Evolutionary conservation across 2,797 vertebrate genomes (phyloP).

Genomic region (Coccyzus lansbergi): DNA sequence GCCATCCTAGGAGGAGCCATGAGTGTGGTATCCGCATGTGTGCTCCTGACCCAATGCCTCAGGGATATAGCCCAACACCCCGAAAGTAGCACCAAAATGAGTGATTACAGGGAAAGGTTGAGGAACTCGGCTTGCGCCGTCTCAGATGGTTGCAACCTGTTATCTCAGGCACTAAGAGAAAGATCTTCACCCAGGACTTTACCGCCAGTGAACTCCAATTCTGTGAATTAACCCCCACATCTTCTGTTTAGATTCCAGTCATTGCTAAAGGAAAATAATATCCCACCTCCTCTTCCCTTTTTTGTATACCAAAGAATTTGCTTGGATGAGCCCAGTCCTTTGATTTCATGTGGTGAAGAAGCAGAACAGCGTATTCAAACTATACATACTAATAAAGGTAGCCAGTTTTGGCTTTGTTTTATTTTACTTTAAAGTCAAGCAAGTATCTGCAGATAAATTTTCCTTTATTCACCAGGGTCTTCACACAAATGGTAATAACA

Average conservation of each 20-base stretch:
- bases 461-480: slow-evolving; percentile 48
- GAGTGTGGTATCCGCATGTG: slow-evolving; percentile 98
- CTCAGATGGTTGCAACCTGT: slow-evolving; percentile 95
- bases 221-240: slow-evolving; percentile 90
- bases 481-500: slow-evolving; percentile 42
- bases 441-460: slow-evolving; percentile 43
- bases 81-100: slow-evolving; percentile 93
- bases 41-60: slow-evolving; percentile 98
- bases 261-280: slow-evolving; percentile 70
- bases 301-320: slow-evolving; percentile 89
- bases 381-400: slow-evolving; percentile 55
- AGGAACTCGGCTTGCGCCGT: slow-evolving; percentile 94
- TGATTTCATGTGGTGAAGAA: slow-evolving; percentile 60
- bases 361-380: slow-evolving; percentile 19
- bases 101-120: slow-evolving; percentile 94
- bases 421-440: slow-evolving; percentile 48
- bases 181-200: slow-evolving; percentile 96
- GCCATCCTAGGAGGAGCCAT: slow-evolving; percentile 97
- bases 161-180: slow-evolving; percentile 97
- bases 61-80: slow-evolving; percentile 96
- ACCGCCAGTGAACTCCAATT: slow-evolving; percentile 96
- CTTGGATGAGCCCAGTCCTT: slow-evolving; percentile 72
- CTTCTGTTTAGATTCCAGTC: slow-evolving; percentile 55
- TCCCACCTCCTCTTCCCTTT: slow-evolving; percentile 64
- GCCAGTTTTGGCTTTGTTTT: slow-evolving; percentile 57